Conservation (phyloP, 2,797 vertebrate genomes). For the Acipenser oxyrinchus region DNA sequence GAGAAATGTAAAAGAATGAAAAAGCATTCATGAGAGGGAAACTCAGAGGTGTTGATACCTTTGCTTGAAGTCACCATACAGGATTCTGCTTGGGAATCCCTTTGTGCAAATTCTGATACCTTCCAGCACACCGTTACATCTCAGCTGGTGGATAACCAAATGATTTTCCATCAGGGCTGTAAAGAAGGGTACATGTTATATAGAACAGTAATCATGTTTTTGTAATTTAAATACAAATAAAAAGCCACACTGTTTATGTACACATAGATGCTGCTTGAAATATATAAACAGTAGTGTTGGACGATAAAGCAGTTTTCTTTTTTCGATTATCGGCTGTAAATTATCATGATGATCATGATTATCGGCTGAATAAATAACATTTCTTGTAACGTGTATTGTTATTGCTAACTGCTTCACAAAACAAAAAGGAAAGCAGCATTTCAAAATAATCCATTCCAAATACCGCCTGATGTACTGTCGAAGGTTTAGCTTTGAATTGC, state of each 20-base stretch:
- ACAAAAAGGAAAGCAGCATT: too few species aligned
- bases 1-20: neutral
- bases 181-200: neutral
- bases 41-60: constrained; percentile 40
- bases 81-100: constrained; percentile 71
- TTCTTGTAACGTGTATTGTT: too few species aligned
- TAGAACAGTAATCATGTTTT: neutral
- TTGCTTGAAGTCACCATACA: constrained; percentile 74
- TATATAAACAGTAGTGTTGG: too few species aligned
- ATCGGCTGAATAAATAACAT: too few species aligned
- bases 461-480: too few species aligned
- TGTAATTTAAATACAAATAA: neutral
- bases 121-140: constrained; percentile 82
- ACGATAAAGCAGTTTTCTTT: too few species aligned
- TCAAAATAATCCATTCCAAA: too few species aligned
- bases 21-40: neutral
- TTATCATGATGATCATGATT: too few species aligned
- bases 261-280: too few species aligned
- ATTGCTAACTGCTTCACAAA: too few species aligned
- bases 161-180: constrained; percentile 80
- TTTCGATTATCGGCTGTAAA: too few species aligned
- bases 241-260: neutral
- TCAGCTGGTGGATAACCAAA: constrained; percentile 80
- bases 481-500: neutral
- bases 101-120: constrained; percentile 78